A percentile compares a stretch with the other conserved stretches of the same genome.
Evolutionary conservation across 2,888 invertebrate genomes (phyloP).

Genomic region (Agapostemon virescens): DNA sequence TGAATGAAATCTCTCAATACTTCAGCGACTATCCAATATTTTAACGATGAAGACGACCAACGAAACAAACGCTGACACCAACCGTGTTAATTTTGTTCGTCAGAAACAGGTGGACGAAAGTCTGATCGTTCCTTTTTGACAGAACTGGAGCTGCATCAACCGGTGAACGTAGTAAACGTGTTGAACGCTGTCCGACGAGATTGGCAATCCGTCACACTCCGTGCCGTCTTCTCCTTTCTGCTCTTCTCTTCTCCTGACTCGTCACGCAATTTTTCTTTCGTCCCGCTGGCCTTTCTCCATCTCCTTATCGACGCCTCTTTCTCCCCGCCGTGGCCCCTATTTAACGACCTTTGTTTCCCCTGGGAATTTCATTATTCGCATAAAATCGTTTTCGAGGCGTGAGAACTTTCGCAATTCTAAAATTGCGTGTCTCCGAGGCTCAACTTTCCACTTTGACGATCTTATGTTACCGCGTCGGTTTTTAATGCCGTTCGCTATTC

Average conservation of each 20-base stretch:
- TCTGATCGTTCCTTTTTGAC: background rate
- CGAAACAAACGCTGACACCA: too few relatives aligned
- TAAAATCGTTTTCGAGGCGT: slow-evolving; percentile 35
- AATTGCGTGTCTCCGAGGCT: slow-evolving; percentile 28
- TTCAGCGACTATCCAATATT: too few relatives aligned
- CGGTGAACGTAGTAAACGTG: background rate
- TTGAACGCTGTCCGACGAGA: background rate
- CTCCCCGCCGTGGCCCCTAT: background rate
- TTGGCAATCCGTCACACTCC: slow-evolving; percentile 5
- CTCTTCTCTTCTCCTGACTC: background rate
- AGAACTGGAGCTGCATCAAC: background rate
- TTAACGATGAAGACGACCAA: too few relatives aligned
- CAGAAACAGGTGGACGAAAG: too few relatives aligned
- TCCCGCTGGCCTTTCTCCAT: slow-evolving; percentile 36
- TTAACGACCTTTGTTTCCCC: slow-evolving; percentile 42
- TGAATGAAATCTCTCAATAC: too few relatives aligned
- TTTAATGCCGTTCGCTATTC: slow-evolving; percentile 22
- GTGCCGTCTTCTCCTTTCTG: slow-evolving; percentile 1
- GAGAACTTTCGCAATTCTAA: slow-evolving; percentile 41
- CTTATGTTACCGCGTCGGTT: slow-evolving; percentile 5
- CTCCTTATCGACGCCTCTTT: slow-evolving; percentile 35
- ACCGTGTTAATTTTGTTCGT: too few relatives aligned
- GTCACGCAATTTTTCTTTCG: slow-evolving; percentile 11
- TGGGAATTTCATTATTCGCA: slow-evolving; percentile 38
- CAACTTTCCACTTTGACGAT: slow-evolving; percentile 10